Percentiles rank a stretch among this genome's conserved stretches.
Conservation (phyloP, 2,113 vertebrate species). For the Corydoras maculifer region DNA sequence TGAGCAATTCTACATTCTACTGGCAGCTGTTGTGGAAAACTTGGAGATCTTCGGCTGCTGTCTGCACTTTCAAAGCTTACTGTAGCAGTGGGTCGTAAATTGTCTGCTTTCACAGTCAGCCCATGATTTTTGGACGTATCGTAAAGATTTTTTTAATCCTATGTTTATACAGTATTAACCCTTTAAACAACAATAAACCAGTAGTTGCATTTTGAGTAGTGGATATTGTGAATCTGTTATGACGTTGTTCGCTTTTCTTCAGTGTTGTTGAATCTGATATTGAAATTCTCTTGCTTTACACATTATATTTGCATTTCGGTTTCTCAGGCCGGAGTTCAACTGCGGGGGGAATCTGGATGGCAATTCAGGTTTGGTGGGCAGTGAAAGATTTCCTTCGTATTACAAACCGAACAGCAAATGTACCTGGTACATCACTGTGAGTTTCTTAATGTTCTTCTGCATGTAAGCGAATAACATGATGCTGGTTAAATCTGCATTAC, state of each 20-base stretch:
- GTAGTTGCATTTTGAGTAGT: too few species aligned
- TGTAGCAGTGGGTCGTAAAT: too few species aligned
- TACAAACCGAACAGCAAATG: slow-evolving; percentile 80
- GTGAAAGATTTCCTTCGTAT: slow-evolving; percentile 77
- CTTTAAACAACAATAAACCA: too few species aligned
- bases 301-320: not conserved
- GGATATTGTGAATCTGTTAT: too few species aligned
- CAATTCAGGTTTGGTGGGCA: slow-evolving; percentile 78
- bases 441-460: slow-evolving; percentile 28
- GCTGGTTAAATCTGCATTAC: too few species aligned
- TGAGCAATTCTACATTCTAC: not conserved
- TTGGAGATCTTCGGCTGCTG: not conserved
- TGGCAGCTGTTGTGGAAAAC: slow-evolving; percentile 23
- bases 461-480: too few species aligned
- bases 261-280: too few species aligned
- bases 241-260: too few species aligned
- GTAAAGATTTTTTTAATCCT: too few species aligned
- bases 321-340: slow-evolving; percentile 73
- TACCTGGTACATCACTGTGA: slow-evolving; percentile 82
- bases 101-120: too few species aligned
- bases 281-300: not conserved
- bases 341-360: slow-evolving; percentile 76
- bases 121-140: too few species aligned
- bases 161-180: too few species aligned
- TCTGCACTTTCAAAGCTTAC: not conserved